Conservation (phyloP, 2,888 invertebrate species). For the Nemurella pictetii region DNA sequence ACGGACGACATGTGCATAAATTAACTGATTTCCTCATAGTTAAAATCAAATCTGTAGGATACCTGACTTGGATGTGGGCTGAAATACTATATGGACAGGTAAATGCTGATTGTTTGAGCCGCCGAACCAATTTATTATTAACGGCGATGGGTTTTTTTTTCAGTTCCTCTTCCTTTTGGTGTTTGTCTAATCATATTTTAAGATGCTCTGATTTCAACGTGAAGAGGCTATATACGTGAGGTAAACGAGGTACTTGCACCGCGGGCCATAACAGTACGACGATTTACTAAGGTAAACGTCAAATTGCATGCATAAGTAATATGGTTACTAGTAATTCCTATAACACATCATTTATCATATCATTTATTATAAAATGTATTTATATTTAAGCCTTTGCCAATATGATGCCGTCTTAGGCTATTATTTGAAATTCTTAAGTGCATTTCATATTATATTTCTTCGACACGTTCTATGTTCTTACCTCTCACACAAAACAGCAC, state of each 20-base stretch:
- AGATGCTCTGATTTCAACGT: background rate
- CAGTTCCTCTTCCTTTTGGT: background rate
- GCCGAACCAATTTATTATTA: background rate
- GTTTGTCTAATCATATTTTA: background rate
- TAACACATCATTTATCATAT: no score
- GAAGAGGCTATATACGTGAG: background rate
- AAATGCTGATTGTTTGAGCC: background rate
- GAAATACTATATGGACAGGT: background rate
- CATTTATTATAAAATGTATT: no score
- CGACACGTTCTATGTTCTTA: no score
- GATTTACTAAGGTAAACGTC: background rate
- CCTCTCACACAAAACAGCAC: no score
- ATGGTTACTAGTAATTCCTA: no score
- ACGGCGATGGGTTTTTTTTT: background rate
- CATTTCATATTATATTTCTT: no score
- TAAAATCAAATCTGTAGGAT: background rate
- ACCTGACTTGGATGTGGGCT: background rate
- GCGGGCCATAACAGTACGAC: background rate
- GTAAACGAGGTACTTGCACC: background rate
- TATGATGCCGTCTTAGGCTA: no score
- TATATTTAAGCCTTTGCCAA: no score
- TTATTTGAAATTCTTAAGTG: no score
- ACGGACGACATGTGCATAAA: conserved; percentile 13
- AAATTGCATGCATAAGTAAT: background rate
- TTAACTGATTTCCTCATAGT: conserved; percentile 19